phyloP scores from a whole-genome alignment of 1,140 invertebrate genomes.

The Achroia grisella region DNA sequence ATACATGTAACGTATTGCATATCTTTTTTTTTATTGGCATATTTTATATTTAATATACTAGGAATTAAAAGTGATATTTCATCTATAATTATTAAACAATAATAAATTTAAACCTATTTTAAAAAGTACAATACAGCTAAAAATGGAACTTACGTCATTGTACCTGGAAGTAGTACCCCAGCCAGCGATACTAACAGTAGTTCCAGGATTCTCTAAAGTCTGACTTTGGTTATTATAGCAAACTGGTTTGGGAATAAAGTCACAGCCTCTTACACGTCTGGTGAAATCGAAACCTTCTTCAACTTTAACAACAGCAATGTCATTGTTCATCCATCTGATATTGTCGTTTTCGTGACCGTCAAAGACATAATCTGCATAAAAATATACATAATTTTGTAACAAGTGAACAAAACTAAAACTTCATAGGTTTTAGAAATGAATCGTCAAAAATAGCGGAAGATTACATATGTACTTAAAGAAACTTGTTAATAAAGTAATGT shows the following conservation, averaged over 20 bases:
- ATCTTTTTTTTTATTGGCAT: too few relatives aligned
- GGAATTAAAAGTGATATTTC: too few relatives aligned
- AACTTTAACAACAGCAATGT: conserved; percentile 55
- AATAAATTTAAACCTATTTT: too few relatives aligned
- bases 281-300: conserved; percentile 57
- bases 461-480: too few relatives aligned
- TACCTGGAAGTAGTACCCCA: conserved; percentile 52
- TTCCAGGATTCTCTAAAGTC: conserved; percentile 47
- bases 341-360: conserved; percentile 62
- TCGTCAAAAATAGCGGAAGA: too few relatives aligned
- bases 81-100: too few relatives aligned
- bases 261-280: conserved; percentile 44
- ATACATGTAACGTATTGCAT: too few relatives aligned
- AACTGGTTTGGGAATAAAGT: conserved; percentile 49
- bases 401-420: too few relatives aligned
- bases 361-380: conserved; percentile 45
- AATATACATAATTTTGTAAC: neutral
- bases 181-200: conserved; percentile 36
- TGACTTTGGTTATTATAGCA: conserved; percentile 52
- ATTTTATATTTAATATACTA: too few relatives aligned
- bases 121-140: too few relatives aligned
- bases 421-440: too few relatives aligned
- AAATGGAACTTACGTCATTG: conserved; percentile 35
- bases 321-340: conserved; percentile 62
- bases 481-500: too few relatives aligned